Evolutionary conservation across 2,797 vertebrate genomes (phyloP).

Genomic region (Danio jaintianensis): DNA sequence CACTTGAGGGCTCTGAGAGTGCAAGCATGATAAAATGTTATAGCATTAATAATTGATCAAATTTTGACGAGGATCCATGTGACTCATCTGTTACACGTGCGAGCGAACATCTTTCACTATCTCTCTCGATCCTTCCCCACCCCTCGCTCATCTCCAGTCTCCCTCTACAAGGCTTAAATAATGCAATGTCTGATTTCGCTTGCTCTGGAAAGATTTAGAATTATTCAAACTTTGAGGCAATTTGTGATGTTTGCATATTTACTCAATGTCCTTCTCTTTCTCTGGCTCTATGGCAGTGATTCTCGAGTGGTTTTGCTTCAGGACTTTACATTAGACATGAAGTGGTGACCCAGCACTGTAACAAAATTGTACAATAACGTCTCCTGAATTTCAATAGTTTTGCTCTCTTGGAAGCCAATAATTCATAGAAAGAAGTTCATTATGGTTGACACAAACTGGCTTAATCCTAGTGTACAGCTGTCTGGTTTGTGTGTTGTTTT

Average conservation of each 20-base stretch:
- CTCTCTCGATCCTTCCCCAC: conserved; percentile 6
- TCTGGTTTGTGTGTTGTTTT: not conserved
- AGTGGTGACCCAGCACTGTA: conserved; percentile 1
- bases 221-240: not conserved
- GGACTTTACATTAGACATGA: conserved; percentile 10
- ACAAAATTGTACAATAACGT: conserved; percentile 6
- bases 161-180: not conserved
- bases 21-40: conserved; percentile 44
- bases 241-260: not conserved
- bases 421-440: not conserved
- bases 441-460: not conserved
- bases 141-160: not conserved
- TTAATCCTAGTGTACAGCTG: not conserved
- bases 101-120: conserved; percentile 33
- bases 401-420: not conserved
- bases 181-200: not conserved
- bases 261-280: not conserved
- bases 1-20: not conserved
- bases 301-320: conserved; percentile 12
- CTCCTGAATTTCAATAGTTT: conserved; percentile 2
- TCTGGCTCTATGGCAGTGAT: not conserved
- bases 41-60: conserved; percentile 60
- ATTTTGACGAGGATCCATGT: conserved; percentile 54
- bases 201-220: not conserved
- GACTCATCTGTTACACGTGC: conserved; percentile 56